These are phyloP conservation scores for Charadrius vociferus DNA, from an alignment of 2,113 vertebrate genomes.

Conservation along the genomic window DNA sequence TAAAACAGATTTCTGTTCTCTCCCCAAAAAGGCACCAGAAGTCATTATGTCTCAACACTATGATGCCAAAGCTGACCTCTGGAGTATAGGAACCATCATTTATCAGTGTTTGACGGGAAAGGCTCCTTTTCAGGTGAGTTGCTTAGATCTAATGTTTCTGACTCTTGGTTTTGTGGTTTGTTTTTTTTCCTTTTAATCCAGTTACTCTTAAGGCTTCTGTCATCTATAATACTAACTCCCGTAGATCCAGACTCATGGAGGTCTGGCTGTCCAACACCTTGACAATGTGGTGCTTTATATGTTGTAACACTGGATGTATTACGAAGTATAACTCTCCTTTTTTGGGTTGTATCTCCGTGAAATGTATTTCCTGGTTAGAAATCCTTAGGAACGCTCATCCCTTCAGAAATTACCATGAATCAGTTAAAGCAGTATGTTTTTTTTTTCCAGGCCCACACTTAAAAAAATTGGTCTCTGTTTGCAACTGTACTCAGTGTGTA, in stretches of 20 bases:
- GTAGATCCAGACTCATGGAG: neutral
- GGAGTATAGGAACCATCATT: slow-evolving; percentile 96
- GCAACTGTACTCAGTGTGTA: neutral
- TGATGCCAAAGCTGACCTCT: slow-evolving; percentile 95
- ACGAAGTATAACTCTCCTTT: neutral
- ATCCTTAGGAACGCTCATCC: neutral
- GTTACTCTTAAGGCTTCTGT: neutral
- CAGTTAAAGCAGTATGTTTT: neutral
- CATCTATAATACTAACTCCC: neutral
- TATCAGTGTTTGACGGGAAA: slow-evolving; percentile 97
- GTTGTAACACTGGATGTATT: neutral
- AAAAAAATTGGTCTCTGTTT: neutral
- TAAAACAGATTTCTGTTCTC: neutral
- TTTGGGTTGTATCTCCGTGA: neutral
- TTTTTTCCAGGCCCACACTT: neutral
- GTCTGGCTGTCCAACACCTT: neutral
- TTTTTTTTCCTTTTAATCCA: neutral
- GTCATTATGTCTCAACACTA: slow-evolving; percentile 98
- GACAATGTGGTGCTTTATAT: neutral
- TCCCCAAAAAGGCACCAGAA: slow-evolving; percentile 86
- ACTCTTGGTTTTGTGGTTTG: neutral
- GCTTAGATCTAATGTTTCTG: neutral
- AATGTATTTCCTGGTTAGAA: neutral
- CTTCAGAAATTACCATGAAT: neutral
- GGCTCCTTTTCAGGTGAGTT: slow-evolving; percentile 91